phyloP scores from a whole-genome alignment of 1,140 invertebrate genomes.

The Leptinotarsa lineolata region DNA sequence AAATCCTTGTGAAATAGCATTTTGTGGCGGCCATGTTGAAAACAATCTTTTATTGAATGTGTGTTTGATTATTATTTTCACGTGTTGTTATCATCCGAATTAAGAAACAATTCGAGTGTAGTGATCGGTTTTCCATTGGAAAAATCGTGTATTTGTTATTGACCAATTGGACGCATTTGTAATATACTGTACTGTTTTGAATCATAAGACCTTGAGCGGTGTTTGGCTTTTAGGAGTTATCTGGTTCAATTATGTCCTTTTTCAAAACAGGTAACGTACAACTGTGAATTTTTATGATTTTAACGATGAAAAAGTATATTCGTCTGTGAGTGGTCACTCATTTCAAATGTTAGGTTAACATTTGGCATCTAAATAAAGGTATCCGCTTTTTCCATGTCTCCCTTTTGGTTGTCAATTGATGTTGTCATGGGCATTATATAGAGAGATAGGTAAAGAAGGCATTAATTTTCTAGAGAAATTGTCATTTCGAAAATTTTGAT shows the following conservation, averaged over 20 bases:
- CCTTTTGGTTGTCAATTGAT: too few relatives aligned
- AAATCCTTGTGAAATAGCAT: conserved; percentile 55
- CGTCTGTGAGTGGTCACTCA: too few relatives aligned
- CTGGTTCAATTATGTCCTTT: conserved; percentile 50
- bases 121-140: conserved; percentile 33
- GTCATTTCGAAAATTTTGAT: too few relatives aligned
- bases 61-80: conserved; percentile 50
- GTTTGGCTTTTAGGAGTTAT: conserved; percentile 51
- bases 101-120: conserved; percentile 28
- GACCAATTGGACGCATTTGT: conserved; percentile 11
- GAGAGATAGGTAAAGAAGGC: too few relatives aligned
- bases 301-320: too few relatives aligned
- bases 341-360: too few relatives aligned
- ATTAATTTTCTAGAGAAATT: too few relatives aligned
- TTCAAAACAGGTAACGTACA: conserved; percentile 46
- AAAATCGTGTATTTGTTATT: not conserved
- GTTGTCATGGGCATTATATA: too few relatives aligned
- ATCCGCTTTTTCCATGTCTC: too few relatives aligned
- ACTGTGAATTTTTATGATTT: not conserved
- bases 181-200: conserved; percentile 49
- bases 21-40: conserved; percentile 57
- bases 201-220: conserved; percentile 53
- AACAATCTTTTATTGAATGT: conserved; percentile 55
- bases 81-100: conserved; percentile 33
- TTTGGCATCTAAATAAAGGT: too few relatives aligned